Percentiles rank a stretch among this genome's conserved stretches.
Evolutionary conservation across 2,797 vertebrate genomes (phyloP).

Genomic region (Sebastes cheni): DNA sequence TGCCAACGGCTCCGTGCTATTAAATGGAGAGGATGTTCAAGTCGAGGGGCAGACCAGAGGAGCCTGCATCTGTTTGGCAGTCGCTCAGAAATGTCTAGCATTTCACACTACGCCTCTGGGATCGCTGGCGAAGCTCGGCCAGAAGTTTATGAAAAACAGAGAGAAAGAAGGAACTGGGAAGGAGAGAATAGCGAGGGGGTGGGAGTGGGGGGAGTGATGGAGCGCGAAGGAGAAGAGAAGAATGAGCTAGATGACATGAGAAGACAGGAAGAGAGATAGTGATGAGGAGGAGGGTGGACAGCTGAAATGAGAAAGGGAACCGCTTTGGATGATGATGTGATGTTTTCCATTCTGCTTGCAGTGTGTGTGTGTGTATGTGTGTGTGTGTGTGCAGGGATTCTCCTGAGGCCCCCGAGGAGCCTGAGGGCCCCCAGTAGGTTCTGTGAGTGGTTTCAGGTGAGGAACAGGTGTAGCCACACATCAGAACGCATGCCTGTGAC

Average conservation of each 20-base stretch:
- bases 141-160: conserved; percentile 84
- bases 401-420: conserved; percentile 73
- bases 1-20: conserved; percentile 33
- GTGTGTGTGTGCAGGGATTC: conserved; percentile 26
- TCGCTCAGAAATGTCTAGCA: conserved; percentile 76
- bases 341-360: conserved; percentile 64
- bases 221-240: conserved; percentile 47
- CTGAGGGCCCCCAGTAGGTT: conserved; percentile 51
- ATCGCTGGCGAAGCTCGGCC: conserved; percentile 66
- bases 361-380: background rate
- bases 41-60: conserved; percentile 65
- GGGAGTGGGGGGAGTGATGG: conserved; percentile 24
- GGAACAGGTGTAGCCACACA: conserved; percentile 61
- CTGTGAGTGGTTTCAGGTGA: conserved; percentile 59
- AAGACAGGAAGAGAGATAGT: conserved; percentile 66
- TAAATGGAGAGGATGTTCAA: conserved; percentile 68
- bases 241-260: conserved; percentile 65
- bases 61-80: conserved; percentile 80
- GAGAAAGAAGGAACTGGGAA: conserved; percentile 33
- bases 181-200: conserved; percentile 7
- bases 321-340: conserved; percentile 67
- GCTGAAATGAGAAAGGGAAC: conserved; percentile 62
- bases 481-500: conserved; percentile 9
- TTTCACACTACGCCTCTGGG: conserved; percentile 80
- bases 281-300: conserved; percentile 52